Base-by-base conservation (phyloP, 2,113 vertebrate genomes). In the Anolis sagrei region DNA sequence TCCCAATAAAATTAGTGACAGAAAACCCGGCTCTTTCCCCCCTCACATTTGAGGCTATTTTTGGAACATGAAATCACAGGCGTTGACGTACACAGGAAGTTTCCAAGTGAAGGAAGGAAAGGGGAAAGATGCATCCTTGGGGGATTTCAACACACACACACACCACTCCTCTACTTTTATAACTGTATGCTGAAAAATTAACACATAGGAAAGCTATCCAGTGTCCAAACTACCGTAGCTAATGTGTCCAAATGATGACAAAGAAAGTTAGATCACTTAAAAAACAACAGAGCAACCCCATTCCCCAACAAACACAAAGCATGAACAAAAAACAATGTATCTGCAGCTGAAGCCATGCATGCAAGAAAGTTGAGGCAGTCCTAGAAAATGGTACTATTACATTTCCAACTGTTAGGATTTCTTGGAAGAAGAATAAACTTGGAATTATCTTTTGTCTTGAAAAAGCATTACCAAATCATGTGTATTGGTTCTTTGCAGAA, bases 1-100 rank as follows among this genome's bases (percentile, higher is more conserved):
- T 87, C 93, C 88, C 87, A 79, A 23, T 79, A 80, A 89, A 86
- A 92, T 89, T 82, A 92, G 91, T 90, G 34, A 81, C 84, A 91
- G 82, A 51, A 49, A 73, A 73, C 29, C 64, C n/a, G 29, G 16
- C 74, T 73, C 79, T 70, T 79, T 2, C 69, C 0, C 39, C 48
- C 82, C 75, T 32, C 81, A 72, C 85, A 79, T 48, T 58, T 29
- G 64, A 87, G 62, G 0, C 70, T 94, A 92, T 92, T 94, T 94
- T 91, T 90, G 89, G 90, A 83, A 29, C 36, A 79, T 92, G 93
- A 90, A 70, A 78, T 91, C 89, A 87, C 36, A n/a, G 0, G 86
- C 83, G 32, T 74, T 62, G 36, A 78, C 14, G 7, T 0, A 76
- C 16, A 85, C 1, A 81, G 83, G 36, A 94, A 86, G 84, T 82